Evolutionary conservation across 2,797 vertebrate species (phyloP).

Genomic region (Eulemur coronatus): DNA sequence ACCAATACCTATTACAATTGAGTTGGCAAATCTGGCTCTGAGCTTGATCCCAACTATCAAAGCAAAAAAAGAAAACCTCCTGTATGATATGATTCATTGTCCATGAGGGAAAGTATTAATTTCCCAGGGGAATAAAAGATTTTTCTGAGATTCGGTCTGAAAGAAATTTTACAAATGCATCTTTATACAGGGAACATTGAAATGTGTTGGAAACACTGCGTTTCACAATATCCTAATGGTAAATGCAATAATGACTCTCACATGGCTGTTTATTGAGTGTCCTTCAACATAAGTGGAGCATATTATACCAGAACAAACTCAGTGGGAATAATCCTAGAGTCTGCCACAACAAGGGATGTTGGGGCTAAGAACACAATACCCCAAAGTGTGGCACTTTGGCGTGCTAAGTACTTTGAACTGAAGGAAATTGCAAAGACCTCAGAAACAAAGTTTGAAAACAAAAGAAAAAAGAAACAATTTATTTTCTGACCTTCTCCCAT

Average conservation of each 20-base stretch:
- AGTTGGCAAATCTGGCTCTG: background rate
- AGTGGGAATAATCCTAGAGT: background rate
- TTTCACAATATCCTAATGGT: background rate
- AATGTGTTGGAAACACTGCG: background rate
- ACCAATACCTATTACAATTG: background rate
- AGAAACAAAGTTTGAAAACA: background rate
- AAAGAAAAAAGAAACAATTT: background rate
- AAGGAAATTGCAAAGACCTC: background rate
- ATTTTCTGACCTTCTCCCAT: background rate
- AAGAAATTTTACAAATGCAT: background rate
- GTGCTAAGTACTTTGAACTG: background rate
- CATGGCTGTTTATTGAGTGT: background rate
- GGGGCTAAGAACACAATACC: background rate
- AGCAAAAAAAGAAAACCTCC: background rate
- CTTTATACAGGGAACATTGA: background rate
- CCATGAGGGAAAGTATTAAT: background rate
- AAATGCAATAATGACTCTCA: background rate
- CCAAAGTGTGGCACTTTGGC: background rate
- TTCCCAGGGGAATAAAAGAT: background rate
- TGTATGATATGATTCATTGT: background rate
- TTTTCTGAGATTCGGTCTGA: background rate
- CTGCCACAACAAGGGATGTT: background rate
- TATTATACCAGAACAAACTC: background rate
- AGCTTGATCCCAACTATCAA: background rate
- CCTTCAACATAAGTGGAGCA: background rate